Percentiles rank a stretch among this genome's conserved stretches.
Conservation (phyloP, 64 coral and sea anemone genomes). For the Pocillopora damicornis region DNA sequence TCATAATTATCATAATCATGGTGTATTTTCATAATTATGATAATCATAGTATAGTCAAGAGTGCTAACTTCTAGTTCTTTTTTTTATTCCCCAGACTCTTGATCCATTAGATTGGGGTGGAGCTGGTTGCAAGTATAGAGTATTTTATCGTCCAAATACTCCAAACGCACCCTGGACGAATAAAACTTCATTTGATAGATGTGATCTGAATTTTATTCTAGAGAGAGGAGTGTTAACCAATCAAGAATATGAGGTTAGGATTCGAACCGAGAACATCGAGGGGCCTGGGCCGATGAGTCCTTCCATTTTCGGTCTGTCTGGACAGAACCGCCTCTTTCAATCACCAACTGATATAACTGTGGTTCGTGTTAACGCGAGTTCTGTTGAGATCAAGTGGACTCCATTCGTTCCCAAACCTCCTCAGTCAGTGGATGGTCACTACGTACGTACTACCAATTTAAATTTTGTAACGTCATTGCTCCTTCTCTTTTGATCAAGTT, state of each 20-base stretch:
- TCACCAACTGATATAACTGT: constrained; percentile 1
- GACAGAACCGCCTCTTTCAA: constrained; percentile 1
- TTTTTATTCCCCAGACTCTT: not conserved
- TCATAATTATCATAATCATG: no score
- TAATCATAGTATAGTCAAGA: no score
- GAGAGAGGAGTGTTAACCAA: not conserved
- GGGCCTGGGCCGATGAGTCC: constrained; percentile 42
- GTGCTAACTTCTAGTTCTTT: no score
- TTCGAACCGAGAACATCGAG: constrained; percentile 8
- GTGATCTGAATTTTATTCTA: not conserved
- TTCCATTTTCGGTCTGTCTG: constrained; percentile 22
- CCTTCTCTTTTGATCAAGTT: not conserved
- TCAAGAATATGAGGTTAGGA: not conserved
- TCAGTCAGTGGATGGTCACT: constrained; percentile 21
- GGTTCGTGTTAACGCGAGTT: not conserved
- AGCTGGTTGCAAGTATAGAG: not conserved
- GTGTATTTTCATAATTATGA: no score
- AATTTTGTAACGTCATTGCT: not conserved
- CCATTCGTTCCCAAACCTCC: not conserved
- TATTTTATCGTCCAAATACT: not conserved
- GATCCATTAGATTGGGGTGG: not conserved
- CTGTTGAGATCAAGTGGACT: constrained; percentile 22
- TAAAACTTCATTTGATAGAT: not conserved
- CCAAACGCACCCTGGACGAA: not conserved
- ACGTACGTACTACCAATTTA: not conserved